These are phyloP conservation scores for Cuculus canorus DNA, from an alignment of 2,797 vertebrate genomes.

Conservation along the genomic window DNA sequence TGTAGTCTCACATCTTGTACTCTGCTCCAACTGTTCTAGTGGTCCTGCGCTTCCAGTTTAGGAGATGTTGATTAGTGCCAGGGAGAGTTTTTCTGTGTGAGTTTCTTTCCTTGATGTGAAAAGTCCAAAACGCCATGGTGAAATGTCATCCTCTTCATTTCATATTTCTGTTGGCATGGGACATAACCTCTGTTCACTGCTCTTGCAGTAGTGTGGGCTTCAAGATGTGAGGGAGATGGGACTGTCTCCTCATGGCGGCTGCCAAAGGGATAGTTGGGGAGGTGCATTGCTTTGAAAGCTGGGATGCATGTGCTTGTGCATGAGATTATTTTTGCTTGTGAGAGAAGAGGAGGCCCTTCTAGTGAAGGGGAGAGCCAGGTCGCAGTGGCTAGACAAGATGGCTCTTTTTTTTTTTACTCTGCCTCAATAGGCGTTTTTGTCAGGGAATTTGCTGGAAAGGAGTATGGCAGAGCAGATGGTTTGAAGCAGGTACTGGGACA, in stretches of 20 bases:
- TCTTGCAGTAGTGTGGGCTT: background rate
- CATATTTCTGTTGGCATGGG: background rate
- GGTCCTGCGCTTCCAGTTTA: background rate
- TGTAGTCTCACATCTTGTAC: background rate
- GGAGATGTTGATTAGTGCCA: background rate
- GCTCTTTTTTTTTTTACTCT: background rate
- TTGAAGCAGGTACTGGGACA: background rate
- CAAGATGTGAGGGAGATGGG: rapidly evolving
- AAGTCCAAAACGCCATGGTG: background rate
- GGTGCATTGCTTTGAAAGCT: background rate
- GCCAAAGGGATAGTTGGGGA: background rate
- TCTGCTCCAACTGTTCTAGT: background rate
- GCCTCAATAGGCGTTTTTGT: background rate
- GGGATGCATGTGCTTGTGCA: background rate
- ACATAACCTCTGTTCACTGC: background rate
- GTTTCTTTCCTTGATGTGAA: background rate
- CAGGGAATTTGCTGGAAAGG: background rate
- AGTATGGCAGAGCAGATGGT: background rate
- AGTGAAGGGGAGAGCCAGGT: background rate
- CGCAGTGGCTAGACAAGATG: background rate
- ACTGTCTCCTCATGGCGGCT: background rate
- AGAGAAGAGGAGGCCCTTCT: background rate
- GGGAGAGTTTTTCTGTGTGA: background rate
- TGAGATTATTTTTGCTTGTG: background rate
- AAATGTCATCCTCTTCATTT: background rate